Conservation (phyloP, 1,140 invertebrate species). For the Anastatus disparis region DNA sequence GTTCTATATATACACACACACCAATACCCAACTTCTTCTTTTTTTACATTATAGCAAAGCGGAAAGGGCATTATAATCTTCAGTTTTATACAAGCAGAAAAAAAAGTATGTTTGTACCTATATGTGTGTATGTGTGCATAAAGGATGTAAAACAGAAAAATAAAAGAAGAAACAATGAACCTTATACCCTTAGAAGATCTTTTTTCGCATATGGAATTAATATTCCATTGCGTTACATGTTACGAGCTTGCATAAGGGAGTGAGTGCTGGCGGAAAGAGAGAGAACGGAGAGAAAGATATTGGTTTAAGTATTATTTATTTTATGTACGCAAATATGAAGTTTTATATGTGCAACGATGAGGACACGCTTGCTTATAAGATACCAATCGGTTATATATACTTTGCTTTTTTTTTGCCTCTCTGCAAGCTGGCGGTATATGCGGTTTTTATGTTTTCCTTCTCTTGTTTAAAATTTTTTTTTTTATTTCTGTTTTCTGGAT, state of each 20-base stretch:
- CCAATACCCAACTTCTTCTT: too few relatives aligned
- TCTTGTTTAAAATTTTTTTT: too few relatives aligned
- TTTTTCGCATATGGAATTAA: conserved; percentile 25
- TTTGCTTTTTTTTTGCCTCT: conserved; percentile 17
- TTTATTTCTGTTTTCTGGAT: neutral
- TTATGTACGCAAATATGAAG: conserved; percentile 9
- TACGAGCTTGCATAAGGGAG: too few relatives aligned
- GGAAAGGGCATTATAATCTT: too few relatives aligned
- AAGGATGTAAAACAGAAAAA: conserved; percentile 39
- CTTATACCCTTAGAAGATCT: conserved; percentile 22
- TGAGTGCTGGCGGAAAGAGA: neutral
- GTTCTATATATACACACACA: too few relatives aligned
- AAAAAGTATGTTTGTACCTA: too few relatives aligned
- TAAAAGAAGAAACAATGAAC: conserved; percentile 4
- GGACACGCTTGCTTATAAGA: conserved; percentile 24
- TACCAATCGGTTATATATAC: conserved; percentile 30
- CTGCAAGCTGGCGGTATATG: conserved; percentile 25
- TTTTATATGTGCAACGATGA: conserved; percentile 1
- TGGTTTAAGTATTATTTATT: conserved; percentile 37
- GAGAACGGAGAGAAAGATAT: neutral
- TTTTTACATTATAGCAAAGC: too few relatives aligned
- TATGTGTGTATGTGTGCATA: too few relatives aligned
- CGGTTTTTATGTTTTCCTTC: neutral
- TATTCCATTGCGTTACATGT: conserved; percentile 18
- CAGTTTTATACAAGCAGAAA: too few relatives aligned